These are phyloP conservation scores for Python bivittatus DNA, from an alignment of 2,113 vertebrate species.

Conservation along the genomic window DNA sequence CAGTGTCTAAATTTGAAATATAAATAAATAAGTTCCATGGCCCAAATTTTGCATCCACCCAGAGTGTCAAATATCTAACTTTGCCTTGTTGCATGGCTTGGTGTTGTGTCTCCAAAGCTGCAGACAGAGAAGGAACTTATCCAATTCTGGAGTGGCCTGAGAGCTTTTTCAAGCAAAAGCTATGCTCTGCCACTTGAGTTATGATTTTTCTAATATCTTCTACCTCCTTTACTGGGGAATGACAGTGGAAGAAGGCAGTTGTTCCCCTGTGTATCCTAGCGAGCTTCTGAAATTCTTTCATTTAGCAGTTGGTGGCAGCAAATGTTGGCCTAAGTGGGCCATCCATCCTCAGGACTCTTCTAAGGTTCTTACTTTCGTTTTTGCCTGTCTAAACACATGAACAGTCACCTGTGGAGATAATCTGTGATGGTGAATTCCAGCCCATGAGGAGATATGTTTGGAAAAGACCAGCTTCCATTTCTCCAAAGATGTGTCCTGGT, in stretches of 20 bases:
- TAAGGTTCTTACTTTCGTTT: neutral
- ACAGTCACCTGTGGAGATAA: neutral
- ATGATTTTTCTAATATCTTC: too few relatives aligned
- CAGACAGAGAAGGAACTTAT: too few relatives aligned
- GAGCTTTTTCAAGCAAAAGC: too few relatives aligned
- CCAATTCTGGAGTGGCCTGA: too few relatives aligned
- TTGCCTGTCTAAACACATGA: neutral
- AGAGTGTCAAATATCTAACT: neutral
- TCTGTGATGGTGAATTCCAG: neutral
- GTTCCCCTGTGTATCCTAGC: too few relatives aligned
- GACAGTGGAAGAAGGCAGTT: too few relatives aligned
- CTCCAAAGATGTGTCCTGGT: neutral
- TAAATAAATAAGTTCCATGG: neutral
- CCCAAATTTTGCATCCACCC: neutral
- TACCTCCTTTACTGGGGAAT: too few relatives aligned
- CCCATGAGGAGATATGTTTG: neutral
- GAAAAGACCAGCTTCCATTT: neutral
- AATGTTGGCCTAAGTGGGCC: neutral
- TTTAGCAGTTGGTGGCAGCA: neutral
- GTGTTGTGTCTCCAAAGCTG: too few relatives aligned
- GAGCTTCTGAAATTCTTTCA: too few relatives aligned
- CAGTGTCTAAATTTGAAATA: too few relatives aligned
- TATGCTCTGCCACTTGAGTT: too few relatives aligned
- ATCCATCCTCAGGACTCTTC: neutral
- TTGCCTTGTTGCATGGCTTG: neutral